These are phyloP conservation scores for Trididemnum miniatum DNA, from an alignment of 23 tunicate species.

Conservation along the genomic window DNA sequence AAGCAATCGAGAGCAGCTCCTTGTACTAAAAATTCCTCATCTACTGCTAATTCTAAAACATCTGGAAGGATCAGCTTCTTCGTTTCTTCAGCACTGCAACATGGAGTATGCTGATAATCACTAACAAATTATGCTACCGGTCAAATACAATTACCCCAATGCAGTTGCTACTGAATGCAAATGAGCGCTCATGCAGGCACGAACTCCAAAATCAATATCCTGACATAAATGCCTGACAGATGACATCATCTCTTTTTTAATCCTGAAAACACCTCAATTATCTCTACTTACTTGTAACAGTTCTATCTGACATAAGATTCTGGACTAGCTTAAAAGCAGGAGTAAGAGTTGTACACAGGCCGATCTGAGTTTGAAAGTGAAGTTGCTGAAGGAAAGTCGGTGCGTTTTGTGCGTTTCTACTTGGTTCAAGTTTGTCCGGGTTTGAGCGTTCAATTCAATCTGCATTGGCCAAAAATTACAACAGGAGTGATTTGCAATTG, in stretches of 20 bases:
- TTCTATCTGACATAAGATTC: too few relatives aligned
- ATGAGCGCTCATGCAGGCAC: conserved; percentile 41
- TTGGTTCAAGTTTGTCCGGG: too few relatives aligned
- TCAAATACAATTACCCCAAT: conserved; percentile 23
- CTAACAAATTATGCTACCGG: background rate
- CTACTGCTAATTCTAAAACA: conserved; percentile 38
- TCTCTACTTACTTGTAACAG: too few relatives aligned
- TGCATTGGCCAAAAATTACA: too few relatives aligned
- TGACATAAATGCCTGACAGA: conserved; percentile 48
- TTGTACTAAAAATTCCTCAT: conserved; percentile 42
- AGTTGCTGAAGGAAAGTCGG: too few relatives aligned
- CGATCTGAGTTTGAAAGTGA: too few relatives aligned
- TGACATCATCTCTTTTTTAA: conserved; percentile 42
- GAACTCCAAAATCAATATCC: conserved; percentile 43
- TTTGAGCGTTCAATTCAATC: too few relatives aligned
- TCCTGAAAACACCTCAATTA: conserved; percentile 26
- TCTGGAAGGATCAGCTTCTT: conserved; percentile 19
- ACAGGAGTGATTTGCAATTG: too few relatives aligned
- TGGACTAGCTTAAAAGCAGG: too few relatives aligned
- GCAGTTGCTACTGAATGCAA: conserved; percentile 26
- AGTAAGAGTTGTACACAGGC: too few relatives aligned
- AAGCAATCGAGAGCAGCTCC: conserved; percentile 40
- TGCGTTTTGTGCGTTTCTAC: too few relatives aligned
- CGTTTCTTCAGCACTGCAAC: background rate
- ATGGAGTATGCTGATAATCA: background rate